Base-by-base conservation (phyloP, 2,888 invertebrate genomes). In the Zhuqinia jingwanae region DNA sequence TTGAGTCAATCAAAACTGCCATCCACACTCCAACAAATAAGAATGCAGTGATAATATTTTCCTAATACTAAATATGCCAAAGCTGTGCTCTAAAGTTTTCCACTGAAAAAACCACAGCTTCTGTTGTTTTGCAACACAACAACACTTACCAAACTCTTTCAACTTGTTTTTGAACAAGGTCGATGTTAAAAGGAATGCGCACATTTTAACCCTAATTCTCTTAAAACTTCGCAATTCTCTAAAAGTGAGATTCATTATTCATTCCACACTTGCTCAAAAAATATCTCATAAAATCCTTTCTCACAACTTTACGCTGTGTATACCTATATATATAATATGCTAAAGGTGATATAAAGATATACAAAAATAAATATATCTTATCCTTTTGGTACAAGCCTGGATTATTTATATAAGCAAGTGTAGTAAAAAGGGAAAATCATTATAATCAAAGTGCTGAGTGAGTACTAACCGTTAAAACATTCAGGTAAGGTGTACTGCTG, bases 391-490 rank as follows among this genome's bases (percentile, higher is more conserved):
- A n/a, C 42, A 42, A 42, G 42, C 10, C 5, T 5, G 42, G 5
- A 8, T 42, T 47, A 47, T 47, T 6, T 47, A 47, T 47, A 47
- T 47, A 15, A 6, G 47, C 53, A 58, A 25, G 13, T 58, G 2
- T 56, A 25, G 11, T n/a, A 60, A 60, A 11, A 60, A 2, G 3
- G 13, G 22, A 30, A 15, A 63, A 30, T n/a, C 30, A 30, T 30
- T 17, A 65, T 47, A 70, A 50, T 47, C 20, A 68, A 70, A 45
- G 68, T 6, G 47, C 25, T 15, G 0, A 45, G 22, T 65, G 11
- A 36, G 22, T 10, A 50, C 85, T 78, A 1, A 85, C 78, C 85
- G 70, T 56, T 22, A 85, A 73, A 68, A 78, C 85, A 73, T 85
- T 85, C 11, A 85, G 53, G 30, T 70, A 22, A 15, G 85, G 81